Conservation (phyloP, 2,113 vertebrate genomes). For the Pelusios castaneus region DNA sequence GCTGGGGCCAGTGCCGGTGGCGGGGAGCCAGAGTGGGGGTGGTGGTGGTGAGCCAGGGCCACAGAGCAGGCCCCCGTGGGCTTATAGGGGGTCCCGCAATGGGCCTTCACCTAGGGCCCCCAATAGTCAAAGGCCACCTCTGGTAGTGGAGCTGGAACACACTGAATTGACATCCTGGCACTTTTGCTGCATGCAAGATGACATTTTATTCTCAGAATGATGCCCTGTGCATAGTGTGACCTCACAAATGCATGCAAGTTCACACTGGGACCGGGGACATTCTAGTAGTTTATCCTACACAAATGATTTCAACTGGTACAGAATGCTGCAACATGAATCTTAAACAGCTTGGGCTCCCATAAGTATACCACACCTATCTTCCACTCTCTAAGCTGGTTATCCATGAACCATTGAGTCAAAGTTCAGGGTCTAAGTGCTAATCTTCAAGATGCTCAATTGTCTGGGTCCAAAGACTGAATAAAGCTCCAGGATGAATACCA, state of each 20-base stretch:
- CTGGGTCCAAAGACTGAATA: background rate
- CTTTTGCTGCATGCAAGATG: too few relatives aligned
- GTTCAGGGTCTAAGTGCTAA: background rate
- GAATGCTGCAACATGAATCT: accelerated
- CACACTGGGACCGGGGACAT: background rate
- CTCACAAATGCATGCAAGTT: background rate
- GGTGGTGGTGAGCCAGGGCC: too few relatives aligned
- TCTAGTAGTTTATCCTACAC: background rate
- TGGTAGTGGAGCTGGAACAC: background rate
- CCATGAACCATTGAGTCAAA: background rate
- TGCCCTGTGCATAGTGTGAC: too few relatives aligned
- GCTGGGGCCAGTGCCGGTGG: too few relatives aligned
- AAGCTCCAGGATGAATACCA: background rate
- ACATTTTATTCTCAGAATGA: too few relatives aligned
- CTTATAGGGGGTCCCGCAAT: too few relatives aligned
- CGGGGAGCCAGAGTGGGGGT: too few relatives aligned
- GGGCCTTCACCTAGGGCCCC: too few relatives aligned
- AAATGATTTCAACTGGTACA: background rate
- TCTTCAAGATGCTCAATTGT: background rate
- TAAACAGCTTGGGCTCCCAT: background rate
- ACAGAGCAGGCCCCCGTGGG: too few relatives aligned
- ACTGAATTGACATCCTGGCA: background rate
- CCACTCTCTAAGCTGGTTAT: background rate
- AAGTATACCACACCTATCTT: accelerated
- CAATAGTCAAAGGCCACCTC: too few relatives aligned